Evolutionary conservation across 2,888 invertebrate species (phyloP), one percentile per base, ranked within the genome.

Genomic region (Pasiphila rectangulata): DNA sequence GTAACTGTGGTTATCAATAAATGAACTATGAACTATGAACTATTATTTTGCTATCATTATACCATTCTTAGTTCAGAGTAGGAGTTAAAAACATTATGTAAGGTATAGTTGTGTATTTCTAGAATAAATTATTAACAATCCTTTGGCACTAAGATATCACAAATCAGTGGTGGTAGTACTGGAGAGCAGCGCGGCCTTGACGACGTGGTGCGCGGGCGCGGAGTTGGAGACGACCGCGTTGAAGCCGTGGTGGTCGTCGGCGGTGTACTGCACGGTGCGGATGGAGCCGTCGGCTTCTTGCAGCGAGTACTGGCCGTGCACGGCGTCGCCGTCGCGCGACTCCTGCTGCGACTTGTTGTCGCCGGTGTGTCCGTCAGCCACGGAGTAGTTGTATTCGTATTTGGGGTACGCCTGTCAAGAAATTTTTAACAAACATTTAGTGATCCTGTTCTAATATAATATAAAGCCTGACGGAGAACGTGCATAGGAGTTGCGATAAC

Each of bases 281-380:
- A 87, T 67, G 72, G 90, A 90, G 64, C 90, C 90, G 63, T 90
- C 90, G 35, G 90, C 87, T 65, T 90, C 90, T 55, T 85, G 83
- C 61, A 90, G 73, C n/a, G 89, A 87, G 82, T 90, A 90, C 5
- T 83, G 81, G 60, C 90, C 90, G 67, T 86, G 86, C 55, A 90
- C 90, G 1, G 79, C 85, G 58, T 90, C 90, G 29, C 90, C 90
- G 59, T 90, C 90, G 56, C 86, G 81, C 51, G 67, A 61, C 67
- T 91, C 91, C 54, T 89, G 85, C 70, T 90, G 90, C 47, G 82
- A 79, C 76, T 90, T 90, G 74, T 86, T 81, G 79, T 91, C 91
- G 32, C 90, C 90, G 68, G 90, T 90, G 72, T 90, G 89, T 12
- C 83, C 75, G 67, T 91, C 90, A 55, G 89, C 81, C 1, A 91